These are phyloP conservation scores for Okamejei kenojei DNA, from an alignment of 2,797 vertebrate genomes.

Conservation along the genomic window DNA sequence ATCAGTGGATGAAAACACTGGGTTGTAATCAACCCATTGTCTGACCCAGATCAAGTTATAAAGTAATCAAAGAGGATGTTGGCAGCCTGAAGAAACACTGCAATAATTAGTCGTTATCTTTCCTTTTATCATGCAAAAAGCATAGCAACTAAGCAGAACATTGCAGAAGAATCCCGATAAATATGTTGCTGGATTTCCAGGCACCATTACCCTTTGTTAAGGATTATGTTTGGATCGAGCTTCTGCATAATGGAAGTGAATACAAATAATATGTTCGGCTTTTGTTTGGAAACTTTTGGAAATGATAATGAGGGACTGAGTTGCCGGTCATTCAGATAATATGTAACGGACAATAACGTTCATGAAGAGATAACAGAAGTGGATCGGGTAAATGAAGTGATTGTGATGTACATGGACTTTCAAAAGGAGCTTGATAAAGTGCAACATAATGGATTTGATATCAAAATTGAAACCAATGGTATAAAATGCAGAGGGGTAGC, in stretches of 20 bases:
- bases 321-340: too few relatives aligned
- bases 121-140: not conserved
- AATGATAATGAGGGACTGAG: too few relatives aligned
- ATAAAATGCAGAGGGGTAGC: too few relatives aligned
- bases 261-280: not conserved
- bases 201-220: not conserved
- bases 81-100: not conserved
- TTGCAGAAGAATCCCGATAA: conserved; percentile 5
- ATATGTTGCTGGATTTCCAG: not conserved
- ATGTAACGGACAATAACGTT: too few relatives aligned
- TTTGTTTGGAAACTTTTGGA: too few relatives aligned
- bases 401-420: too few relatives aligned
- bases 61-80: conserved; percentile 31
- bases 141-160: not conserved
- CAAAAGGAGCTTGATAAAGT: too few relatives aligned
- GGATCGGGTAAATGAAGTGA: too few relatives aligned
- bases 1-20: conserved; percentile 22
- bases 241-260: not conserved
- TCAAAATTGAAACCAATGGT: too few relatives aligned
- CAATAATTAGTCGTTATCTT: conserved; percentile 33
- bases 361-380: too few relatives aligned
- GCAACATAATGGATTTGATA: too few relatives aligned
- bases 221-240: not conserved
- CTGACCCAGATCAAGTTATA: conserved; percentile 35
- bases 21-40: not conserved